Base-by-base conservation (phyloP, 2,797 vertebrate species). In the Lutjanus argentimaculatus region DNA sequence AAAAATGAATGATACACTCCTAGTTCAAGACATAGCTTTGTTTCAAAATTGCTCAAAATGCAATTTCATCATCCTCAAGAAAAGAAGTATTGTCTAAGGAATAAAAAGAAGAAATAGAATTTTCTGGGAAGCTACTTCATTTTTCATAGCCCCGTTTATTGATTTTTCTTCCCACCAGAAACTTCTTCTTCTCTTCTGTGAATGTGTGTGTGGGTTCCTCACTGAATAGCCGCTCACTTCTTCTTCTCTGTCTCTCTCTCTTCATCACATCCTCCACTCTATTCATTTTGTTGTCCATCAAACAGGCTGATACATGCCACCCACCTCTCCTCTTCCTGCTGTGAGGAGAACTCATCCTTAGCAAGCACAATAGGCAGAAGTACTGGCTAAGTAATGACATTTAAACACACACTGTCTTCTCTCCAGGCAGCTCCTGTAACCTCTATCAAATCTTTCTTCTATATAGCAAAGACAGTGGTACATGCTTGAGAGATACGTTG, bases 131-230 rank as follows among this genome's bases (percentile, higher is more conserved):
- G 75, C 59, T 7, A 1, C 65, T 88, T 80, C 70, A 80, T 85
- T 75, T 85, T 77, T 84, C 75, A 70, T 4, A 16, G 72, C 45
- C 59, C 48, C n/a, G 25, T 63, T 72, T 78, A 86, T 88, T 83
- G 85, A 88, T 88, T 90, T 80, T 79, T 56, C 57, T 67, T 88
- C 77, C 65, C 55, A 71, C 61, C 43, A 40, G 74, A 90, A 82
- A 67, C 21, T 45, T 80, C 81, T 73, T 46, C 64, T 22, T 71
- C 30, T 56, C 53, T n/a, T 72, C 17, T 51, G 49, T 58, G 63
- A 48, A 51, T 51, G 67, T 83, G 71, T 51, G 59, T 72, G 81
- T 79, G 79, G 75, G 81, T 57, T 76, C 48, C 70, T 62, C 51
- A 12, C 25, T 81, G 76, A 80, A 67, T 62, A 70, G 62, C 55